Conservation (phyloP, 1,140 invertebrate genomes). For the Trichoplusia ni region DNA sequence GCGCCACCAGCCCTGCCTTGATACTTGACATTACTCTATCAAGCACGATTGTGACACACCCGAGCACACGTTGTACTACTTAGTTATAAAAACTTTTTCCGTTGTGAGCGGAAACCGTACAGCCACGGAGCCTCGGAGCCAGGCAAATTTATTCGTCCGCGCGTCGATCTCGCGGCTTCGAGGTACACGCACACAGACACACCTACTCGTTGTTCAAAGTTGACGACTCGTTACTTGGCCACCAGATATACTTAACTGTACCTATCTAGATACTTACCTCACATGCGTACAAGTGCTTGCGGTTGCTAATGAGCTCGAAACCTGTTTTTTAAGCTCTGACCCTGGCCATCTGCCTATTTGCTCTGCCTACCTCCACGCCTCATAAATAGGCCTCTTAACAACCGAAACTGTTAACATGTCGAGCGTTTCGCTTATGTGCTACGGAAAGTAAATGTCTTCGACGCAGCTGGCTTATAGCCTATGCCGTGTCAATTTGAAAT, state of each 20-base stretch:
- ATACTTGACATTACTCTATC: slow-evolving; percentile 40
- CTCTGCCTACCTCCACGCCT: slow-evolving; percentile 2
- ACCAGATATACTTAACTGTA: slow-evolving; percentile 9
- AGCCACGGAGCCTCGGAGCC: slow-evolving; percentile 3
- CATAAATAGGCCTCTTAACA: too few relatives aligned
- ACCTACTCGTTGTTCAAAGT: neutral
- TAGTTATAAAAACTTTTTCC: slow-evolving; percentile 21
- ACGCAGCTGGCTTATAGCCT: too few relatives aligned
- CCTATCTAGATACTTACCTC: neutral
- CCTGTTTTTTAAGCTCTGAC: slow-evolving; percentile 7
- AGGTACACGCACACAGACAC: neutral
- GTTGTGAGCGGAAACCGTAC: slow-evolving; percentile 19
- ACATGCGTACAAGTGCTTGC: slow-evolving; percentile 7
- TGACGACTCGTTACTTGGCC: slow-evolving; percentile 18
- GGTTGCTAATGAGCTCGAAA: slow-evolving; percentile 21
- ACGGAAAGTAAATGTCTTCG: too few relatives aligned
- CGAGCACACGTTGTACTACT: slow-evolving; percentile 4
- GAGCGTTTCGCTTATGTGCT: too few relatives aligned
- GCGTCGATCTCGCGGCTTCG: neutral
- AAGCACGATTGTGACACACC: slow-evolving; percentile 17
- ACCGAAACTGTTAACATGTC: too few relatives aligned
- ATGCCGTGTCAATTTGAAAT: too few relatives aligned
- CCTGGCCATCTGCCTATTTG: slow-evolving; percentile 9
- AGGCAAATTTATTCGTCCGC: slow-evolving; percentile 21
- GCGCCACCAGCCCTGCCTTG: slow-evolving; percentile 36